Evolutionary conservation across 2,113 vertebrate species (phyloP), one percentile per base, ranked within the genome.

Genomic region (Rhea americana): DNA sequence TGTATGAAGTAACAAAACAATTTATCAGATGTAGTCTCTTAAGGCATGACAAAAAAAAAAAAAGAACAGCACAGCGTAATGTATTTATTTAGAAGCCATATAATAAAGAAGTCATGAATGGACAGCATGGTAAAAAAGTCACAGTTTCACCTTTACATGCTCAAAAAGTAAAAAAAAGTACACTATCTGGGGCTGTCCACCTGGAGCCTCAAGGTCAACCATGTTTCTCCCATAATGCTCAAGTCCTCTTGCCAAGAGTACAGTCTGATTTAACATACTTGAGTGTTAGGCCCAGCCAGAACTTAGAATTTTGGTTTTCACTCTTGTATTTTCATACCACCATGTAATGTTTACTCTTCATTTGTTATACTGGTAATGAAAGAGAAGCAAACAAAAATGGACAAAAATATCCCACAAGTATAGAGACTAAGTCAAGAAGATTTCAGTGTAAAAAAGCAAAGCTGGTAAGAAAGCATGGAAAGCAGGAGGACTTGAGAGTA

Each of bases 71-170:
- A 78, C 9, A 55, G 41, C 77, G 43, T 37, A 41, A 71, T 1
- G 21, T 4, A 37, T 11, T 91, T 30, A 75, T 11, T 91, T 30
- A 75, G 80, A 63, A 83, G 43, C 43, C 43, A 45, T 45, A 93
- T 76, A 91, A 37, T 6, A 76, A 85, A 66, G 47, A 67, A 78
- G 53, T 41, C 24, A 19, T 25, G 65, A 81, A 78, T 1, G 11
- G 67, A 25, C 41, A 75, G 24, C 6, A 28, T 0, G 24, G 41
- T 22, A 55, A 67, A 66, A 70, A 70, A 22, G 37, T 32, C 15
- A 1, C 11, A 71, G 9, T 32, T 66, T 58, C 55, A n/a, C 30
- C 47, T 3, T 28, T 24, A 2, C 0, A 2, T 7, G 35, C 47
- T 75, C 47, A 51, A 51, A 80, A 70, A 56, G 32, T 39, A 74